Conservation (phyloP, 2,797 vertebrate genomes). For the Sphaeramia orbicularis region DNA sequence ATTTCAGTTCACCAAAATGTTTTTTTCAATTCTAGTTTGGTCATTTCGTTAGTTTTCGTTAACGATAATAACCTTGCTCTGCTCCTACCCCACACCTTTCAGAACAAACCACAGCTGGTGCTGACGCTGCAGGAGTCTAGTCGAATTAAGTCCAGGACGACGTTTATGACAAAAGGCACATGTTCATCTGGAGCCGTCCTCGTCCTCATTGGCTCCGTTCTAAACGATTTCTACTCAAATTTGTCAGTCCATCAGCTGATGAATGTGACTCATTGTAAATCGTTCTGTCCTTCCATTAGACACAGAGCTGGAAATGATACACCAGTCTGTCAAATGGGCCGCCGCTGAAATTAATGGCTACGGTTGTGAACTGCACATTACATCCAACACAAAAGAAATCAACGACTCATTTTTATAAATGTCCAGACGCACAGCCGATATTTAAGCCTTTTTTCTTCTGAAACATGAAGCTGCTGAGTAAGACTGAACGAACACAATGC, state of each 20-base stretch:
- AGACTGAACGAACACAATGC: too few species aligned
- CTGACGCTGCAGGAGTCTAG: not conserved
- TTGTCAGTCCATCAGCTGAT: conserved; percentile 43
- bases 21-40: too few species aligned
- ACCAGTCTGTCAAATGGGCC: conserved; percentile 29
- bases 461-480: not conserved
- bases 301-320: conserved; percentile 22
- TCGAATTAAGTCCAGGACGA: conserved; percentile 3
- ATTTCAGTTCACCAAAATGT: too few species aligned
- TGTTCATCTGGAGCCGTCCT: conserved; percentile 8
- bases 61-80: too few species aligned
- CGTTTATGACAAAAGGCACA: conserved; percentile 2
- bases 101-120: not conserved
- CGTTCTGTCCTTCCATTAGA: conserved; percentile 54
- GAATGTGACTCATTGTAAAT: conserved; percentile 34
- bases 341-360: conserved; percentile 8
- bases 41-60: too few species aligned
- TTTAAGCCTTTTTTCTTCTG: not conserved
- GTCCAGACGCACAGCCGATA: not conserved
- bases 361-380: conserved; percentile 25
- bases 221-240: conserved; percentile 15
- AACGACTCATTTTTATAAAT: not conserved
- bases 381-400: conserved; percentile 13
- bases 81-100: too few species aligned
- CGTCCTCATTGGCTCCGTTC: conserved; percentile 2